Evolutionary conservation across 64 coral and sea anemone genomes (phyloP).

Genomic region (Dendrophyllia cribrosa): DNA sequence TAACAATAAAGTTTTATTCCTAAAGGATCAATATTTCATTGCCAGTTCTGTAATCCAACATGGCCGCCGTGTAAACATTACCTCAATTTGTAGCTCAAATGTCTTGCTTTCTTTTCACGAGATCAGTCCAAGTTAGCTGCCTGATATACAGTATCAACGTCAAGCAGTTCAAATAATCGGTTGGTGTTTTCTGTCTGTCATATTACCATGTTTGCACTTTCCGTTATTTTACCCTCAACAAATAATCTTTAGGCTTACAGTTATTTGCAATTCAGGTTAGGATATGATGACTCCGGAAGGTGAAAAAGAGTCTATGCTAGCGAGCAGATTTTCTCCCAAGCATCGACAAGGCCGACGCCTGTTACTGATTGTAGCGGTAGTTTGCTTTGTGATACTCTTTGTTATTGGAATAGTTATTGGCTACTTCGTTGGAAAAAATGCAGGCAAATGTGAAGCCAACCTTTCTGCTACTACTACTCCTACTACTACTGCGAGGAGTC

Average conservation of each 20-base stretch:
- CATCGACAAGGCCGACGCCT: background rate
- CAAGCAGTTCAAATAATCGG: too few relatives aligned
- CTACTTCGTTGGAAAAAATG: constrained; percentile 17
- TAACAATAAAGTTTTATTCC: too few relatives aligned
- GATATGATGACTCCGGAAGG: background rate
- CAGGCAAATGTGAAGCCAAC: background rate
- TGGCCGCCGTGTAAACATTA: too few relatives aligned
- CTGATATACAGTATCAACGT: too few relatives aligned
- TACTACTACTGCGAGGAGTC: background rate
- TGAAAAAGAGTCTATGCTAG: background rate
- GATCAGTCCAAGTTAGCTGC: too few relatives aligned
- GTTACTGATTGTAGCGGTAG: background rate
- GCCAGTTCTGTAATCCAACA: too few relatives aligned
- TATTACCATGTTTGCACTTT: too few relatives aligned
- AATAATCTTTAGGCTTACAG: background rate
- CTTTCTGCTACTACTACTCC: background rate
- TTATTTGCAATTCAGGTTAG: background rate
- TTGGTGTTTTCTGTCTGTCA: too few relatives aligned
- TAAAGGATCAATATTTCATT: too few relatives aligned
- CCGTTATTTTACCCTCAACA: too few relatives aligned
- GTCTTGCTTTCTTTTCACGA: too few relatives aligned
- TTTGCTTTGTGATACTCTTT: background rate
- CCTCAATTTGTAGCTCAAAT: too few relatives aligned
- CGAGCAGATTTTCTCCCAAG: background rate
- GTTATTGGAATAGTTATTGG: background rate